phyloP scores from a whole-genome alignment of 2,888 invertebrate species.

The Zaprionus lineosus region DNA sequence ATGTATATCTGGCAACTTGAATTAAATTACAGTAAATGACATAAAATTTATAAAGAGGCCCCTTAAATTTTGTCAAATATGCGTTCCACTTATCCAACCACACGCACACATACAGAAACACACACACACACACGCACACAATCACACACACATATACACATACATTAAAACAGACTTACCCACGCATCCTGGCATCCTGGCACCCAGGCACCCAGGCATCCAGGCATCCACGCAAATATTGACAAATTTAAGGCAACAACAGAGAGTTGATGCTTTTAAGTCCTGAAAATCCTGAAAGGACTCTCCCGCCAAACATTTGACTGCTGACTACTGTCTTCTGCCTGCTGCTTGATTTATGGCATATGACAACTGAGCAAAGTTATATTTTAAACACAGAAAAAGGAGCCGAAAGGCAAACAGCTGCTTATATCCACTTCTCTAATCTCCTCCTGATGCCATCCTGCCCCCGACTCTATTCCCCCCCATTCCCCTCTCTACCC shows the following conservation, averaged over 20 bases:
- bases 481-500: not conserved
- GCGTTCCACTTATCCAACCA: no score
- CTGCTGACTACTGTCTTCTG: no score
- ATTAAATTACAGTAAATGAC: conserved; percentile 16
- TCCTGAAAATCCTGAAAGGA: not conserved
- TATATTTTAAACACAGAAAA: conserved; percentile 30
- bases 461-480: not conserved
- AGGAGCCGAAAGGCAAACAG: conserved; percentile 8
- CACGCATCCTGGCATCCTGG: no score
- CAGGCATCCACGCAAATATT: conserved; percentile 25
- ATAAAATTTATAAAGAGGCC: conserved; percentile 14
- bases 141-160: no score
- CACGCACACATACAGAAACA: no score
- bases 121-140: no score
- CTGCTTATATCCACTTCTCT: not conserved
- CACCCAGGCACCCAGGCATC: no score
- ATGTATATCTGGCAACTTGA: conserved; percentile 10
- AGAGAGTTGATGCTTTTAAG: not conserved
- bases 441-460: no score
- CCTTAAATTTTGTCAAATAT: conserved; percentile 51
- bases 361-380: conserved; percentile 49
- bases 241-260: conserved; percentile 44
- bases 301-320: not conserved
- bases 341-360: conserved; percentile 56
- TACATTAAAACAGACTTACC: no score